These are phyloP conservation scores for Molossus alvarezi DNA, from an alignment of 2,797 vertebrate species.

Conservation along the genomic window DNA sequence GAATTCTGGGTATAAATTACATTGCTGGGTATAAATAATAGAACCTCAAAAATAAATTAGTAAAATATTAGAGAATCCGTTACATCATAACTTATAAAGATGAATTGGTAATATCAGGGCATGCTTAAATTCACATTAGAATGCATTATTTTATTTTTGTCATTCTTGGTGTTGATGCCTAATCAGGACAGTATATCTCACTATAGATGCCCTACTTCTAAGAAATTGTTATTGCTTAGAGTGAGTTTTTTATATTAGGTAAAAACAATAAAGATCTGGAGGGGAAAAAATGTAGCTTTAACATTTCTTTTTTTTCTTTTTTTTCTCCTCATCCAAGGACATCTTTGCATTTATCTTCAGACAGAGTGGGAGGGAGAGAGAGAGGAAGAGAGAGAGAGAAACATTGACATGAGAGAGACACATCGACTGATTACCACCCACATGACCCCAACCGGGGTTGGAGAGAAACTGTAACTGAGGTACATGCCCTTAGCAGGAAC, in stretches of 20 bases:
- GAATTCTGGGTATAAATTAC: background rate
- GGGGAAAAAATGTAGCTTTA: background rate
- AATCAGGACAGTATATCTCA: background rate
- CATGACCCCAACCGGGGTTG: no score
- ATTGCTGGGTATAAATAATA: background rate
- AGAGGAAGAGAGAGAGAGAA: no score
- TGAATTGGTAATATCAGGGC: background rate
- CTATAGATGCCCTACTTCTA: background rate
- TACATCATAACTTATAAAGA: background rate
- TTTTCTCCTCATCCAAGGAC: no score
- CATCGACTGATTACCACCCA: no score
- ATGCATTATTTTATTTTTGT: slow-evolving; percentile 7
- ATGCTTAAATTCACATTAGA: background rate
- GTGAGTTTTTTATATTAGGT: slow-evolving; percentile 6
- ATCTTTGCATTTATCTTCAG: no score
- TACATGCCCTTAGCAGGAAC: no score
- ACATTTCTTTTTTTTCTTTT: slow-evolving; percentile 5
- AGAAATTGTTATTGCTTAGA: slow-evolving; percentile 40
- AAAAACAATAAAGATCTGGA: slow-evolving; percentile 45
- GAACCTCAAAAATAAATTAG: background rate
- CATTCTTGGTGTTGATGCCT: background rate
- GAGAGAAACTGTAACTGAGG: no score
- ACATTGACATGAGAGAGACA: no score
- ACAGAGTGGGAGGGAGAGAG: no score
- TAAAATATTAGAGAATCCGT: background rate